A percentile compares a stretch with the other conserved stretches of the same genome.
phyloP scores from a whole-genome alignment of 2,888 invertebrate species.

The Clunio marinus region DNA sequence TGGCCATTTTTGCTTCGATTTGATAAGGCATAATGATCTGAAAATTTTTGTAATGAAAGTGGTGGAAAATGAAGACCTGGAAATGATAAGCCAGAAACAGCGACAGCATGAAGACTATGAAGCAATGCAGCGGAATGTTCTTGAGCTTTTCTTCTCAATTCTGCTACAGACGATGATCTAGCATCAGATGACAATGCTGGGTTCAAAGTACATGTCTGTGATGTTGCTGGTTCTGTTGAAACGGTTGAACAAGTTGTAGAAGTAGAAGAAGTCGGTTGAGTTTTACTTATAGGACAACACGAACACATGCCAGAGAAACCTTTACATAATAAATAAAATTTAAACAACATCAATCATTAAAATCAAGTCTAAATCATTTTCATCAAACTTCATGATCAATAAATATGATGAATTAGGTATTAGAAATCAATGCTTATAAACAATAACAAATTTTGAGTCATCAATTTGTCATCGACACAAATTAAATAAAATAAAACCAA shows the following conservation, averaged over 20 bases:
- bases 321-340: conserved; percentile 37
- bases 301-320: conserved; percentile 71
- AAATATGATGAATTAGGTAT: too few species aligned
- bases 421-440: too few species aligned
- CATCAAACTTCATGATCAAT: too few species aligned
- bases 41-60: conserved; percentile 50
- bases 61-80: conserved; percentile 53
- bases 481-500: too few species aligned
- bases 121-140: conserved; percentile 88
- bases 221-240: conserved; percentile 45
- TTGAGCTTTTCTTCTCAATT: conserved; percentile 86
- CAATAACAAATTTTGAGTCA: too few species aligned
- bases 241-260: conserved; percentile 27
- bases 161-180: conserved; percentile 82
- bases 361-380: too few species aligned
- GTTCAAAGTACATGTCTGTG: conserved; percentile 47
- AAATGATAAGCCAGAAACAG: conserved; percentile 52
- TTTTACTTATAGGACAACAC: conserved; percentile 64
- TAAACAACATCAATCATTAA: background rate
- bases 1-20: conserved; percentile 35
- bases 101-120: conserved; percentile 62
- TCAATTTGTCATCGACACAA: too few species aligned
- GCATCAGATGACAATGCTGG: conserved; percentile 57
- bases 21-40: conserved; percentile 48
- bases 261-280: conserved; percentile 46